phyloP scores from a whole-genome alignment of 2,113 vertebrate species.

The Opisthocomus hoazin region DNA sequence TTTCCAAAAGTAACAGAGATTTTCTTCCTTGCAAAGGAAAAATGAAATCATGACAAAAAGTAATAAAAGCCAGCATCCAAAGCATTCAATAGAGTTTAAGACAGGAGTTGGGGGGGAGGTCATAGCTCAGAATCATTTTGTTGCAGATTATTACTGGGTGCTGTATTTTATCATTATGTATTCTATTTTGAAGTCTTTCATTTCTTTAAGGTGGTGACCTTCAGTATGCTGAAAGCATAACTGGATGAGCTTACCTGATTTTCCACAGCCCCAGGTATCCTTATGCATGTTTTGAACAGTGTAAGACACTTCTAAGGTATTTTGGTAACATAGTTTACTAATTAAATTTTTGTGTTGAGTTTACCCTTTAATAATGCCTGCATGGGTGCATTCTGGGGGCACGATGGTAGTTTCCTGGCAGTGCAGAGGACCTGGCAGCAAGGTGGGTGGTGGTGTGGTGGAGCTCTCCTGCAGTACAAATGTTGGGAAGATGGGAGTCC shows the following conservation, averaged over 20 bases:
- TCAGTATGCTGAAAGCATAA: neutral
- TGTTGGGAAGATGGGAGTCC: neutral
- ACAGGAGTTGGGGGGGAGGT: neutral
- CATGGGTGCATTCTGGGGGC: neutral
- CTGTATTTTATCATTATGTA: neutral
- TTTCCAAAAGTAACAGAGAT: slow-evolving; percentile 53
- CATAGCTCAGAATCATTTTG: neutral
- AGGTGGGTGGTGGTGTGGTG: neutral
- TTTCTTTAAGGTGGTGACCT: neutral
- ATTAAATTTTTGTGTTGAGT: neutral
- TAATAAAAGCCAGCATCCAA: neutral
- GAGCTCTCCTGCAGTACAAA: neutral
- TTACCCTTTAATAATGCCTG: neutral
- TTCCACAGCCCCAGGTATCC: neutral
- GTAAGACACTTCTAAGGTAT: neutral
- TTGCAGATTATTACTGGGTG: neutral
- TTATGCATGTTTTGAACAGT: neutral
- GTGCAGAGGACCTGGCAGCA: neutral
- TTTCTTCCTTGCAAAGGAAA: slow-evolving; percentile 45
- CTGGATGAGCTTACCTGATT: neutral
- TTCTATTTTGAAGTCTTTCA: neutral
- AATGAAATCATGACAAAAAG: slow-evolving; percentile 47
- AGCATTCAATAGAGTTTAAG: neutral
- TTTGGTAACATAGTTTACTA: neutral
- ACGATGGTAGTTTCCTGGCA: neutral